A percentile compares a stretch with the other conserved stretches of the same genome.
Evolutionary conservation across 2,797 vertebrate species (phyloP).

Genomic region (Lithobates pipiens): DNA sequence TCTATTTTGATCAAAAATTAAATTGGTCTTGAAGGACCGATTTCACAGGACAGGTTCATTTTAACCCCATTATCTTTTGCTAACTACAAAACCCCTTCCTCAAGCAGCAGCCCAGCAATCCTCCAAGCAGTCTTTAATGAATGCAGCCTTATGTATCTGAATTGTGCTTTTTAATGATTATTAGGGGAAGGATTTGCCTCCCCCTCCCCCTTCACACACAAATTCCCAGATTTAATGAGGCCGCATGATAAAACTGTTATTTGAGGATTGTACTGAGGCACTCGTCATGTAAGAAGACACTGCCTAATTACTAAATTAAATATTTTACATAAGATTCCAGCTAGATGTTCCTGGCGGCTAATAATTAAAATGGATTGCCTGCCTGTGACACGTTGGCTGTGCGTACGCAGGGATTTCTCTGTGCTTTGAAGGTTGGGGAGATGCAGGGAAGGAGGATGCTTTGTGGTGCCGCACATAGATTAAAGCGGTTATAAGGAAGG

Average conservation of each 20-base stretch:
- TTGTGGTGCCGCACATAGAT: not conserved
- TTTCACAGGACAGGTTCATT: too few relatives aligned
- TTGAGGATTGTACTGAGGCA: not conserved
- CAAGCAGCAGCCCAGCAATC: not conserved
- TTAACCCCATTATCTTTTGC: too few relatives aligned
- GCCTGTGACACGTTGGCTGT: not conserved
- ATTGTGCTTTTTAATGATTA: not conserved
- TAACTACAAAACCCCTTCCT: too few relatives aligned
- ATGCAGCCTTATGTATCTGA: not conserved
- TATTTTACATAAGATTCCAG: conserved; percentile 36
- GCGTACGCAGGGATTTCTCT: not conserved
- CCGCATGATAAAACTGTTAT: not conserved
- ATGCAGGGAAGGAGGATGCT: not conserved
- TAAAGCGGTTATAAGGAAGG: not conserved
- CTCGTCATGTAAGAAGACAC: not conserved
- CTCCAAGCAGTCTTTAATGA: not conserved
- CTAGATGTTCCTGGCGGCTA: conserved; percentile 15
- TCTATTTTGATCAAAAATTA: too few relatives aligned
- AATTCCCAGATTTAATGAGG: not conserved
- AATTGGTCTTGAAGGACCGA: too few relatives aligned
- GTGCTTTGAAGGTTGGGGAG: conserved; percentile 19
- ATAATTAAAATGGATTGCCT: conserved; percentile 36
- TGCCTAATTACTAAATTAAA: conserved; percentile 51
- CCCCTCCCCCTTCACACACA: not conserved
- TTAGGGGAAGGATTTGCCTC: not conserved